phyloP scores from a whole-genome alignment of 2,113 vertebrate species.

The Brachyhypopomus gauderio region DNA sequence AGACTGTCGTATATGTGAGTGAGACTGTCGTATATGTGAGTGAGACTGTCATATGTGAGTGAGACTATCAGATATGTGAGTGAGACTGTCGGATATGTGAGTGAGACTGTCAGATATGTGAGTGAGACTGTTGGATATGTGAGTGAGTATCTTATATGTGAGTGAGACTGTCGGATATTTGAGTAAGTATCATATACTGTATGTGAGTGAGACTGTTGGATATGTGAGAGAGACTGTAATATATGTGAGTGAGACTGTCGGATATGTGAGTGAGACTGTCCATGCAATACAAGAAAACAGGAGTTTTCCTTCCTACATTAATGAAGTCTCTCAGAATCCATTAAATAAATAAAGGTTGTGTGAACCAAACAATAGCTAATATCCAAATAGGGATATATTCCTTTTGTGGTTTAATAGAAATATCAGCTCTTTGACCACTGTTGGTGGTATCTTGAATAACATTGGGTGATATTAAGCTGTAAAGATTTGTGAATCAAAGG shows the following conservation, averaged over 20 bases:
- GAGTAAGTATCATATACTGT: background rate
- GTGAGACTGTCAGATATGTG: background rate
- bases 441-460: background rate
- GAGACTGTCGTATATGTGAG: too few relatives aligned
- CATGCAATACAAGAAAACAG: slow-evolving; percentile 21
- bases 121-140: too few relatives aligned
- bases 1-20: too few relatives aligned
- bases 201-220: too few relatives aligned
- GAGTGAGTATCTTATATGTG: too few relatives aligned
- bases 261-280: background rate
- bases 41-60: too few relatives aligned
- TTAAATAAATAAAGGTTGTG: too few relatives aligned
- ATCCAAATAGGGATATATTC: background rate
- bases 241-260: background rate
- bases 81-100: background rate
- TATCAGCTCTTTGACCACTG: background rate
- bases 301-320: background rate
- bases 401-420: background rate
- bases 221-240: background rate
- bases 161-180: too few relatives aligned
- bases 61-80: slow-evolving; percentile 7
- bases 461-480: background rate
- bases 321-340: too few relatives aligned
- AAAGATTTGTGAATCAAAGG: background rate
- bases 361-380: too few relatives aligned